These are phyloP conservation scores for Champsocephalus esox DNA, from an alignment of 2,797 vertebrate species.

Conservation along the genomic window DNA sequence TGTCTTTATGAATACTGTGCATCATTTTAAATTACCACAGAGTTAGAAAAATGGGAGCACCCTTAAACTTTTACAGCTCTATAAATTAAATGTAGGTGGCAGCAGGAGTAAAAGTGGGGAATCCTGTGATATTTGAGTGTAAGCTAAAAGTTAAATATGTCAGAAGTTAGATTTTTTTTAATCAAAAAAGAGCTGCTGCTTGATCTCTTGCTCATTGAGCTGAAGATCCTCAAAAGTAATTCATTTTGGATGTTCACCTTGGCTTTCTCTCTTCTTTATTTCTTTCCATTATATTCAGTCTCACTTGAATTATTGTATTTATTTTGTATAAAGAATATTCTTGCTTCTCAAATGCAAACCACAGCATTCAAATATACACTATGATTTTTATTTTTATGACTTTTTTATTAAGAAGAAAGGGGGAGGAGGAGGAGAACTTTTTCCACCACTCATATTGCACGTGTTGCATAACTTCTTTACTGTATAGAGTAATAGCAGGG, in stretches of 20 bases:
- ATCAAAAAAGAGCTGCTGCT: slow-evolving; percentile 28
- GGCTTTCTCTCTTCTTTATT: slow-evolving; percentile 18
- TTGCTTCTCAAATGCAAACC: slow-evolving; percentile 28
- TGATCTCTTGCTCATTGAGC: slow-evolving; percentile 51
- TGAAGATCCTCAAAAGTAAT: slow-evolving; percentile 50
- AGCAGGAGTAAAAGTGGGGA: slow-evolving; percentile 1
- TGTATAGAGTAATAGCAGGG: slow-evolving; percentile 4
- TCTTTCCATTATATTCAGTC: slow-evolving; percentile 33
- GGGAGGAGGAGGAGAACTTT: not conserved
- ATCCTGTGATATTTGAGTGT: slow-evolving; percentile 23
- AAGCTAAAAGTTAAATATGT: slow-evolving; percentile 46
- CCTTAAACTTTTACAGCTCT: slow-evolving; percentile 25
- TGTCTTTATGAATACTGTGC: not conserved
- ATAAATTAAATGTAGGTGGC: slow-evolving; percentile 32
- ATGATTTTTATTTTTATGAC: slow-evolving; percentile 28
- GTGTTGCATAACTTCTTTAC: slow-evolving; percentile 31
- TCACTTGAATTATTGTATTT: slow-evolving; percentile 55
- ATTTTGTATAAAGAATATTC: slow-evolving; percentile 46
- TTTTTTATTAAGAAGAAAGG: slow-evolving; percentile 32
- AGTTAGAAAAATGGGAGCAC: slow-evolving; percentile 5
- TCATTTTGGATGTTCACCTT: slow-evolving; percentile 50
- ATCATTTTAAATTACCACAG: slow-evolving; percentile 4
- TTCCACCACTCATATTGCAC: slow-evolving; percentile 25
- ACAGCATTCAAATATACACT: slow-evolving; percentile 49
- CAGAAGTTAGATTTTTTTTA: slow-evolving; percentile 22